A percentile compares a stretch with the other conserved stretches of the same genome.
Conservation (phyloP, 2,888 invertebrate genomes). For the Apamea anceps region DNA sequence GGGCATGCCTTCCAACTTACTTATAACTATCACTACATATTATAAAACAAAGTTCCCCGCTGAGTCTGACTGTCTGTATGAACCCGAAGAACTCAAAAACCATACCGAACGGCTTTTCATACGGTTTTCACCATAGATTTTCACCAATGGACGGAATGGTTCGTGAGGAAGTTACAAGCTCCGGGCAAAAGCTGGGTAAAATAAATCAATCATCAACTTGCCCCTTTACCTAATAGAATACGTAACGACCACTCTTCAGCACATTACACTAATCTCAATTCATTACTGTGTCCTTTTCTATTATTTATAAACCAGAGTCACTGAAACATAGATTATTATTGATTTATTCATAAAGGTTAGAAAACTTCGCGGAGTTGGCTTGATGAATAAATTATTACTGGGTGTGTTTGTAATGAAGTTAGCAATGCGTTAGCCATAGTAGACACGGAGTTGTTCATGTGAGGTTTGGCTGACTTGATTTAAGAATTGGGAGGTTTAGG, state of each 20-base stretch:
- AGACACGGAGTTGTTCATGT: slow-evolving; percentile 8
- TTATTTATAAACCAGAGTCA: slow-evolving; percentile 24
- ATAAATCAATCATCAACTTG: background rate
- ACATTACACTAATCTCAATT: slow-evolving; percentile 13
- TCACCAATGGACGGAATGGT: no score
- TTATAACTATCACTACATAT: background rate
- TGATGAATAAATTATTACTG: slow-evolving; percentile 51
- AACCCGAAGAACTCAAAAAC: no score
- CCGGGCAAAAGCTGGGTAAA: background rate
- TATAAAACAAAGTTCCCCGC: no score
- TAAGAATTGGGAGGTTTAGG: background rate
- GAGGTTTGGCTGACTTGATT: background rate
- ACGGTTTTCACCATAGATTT: no score
- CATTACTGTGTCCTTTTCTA: slow-evolving; percentile 5
- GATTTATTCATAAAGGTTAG: slow-evolving; percentile 58
- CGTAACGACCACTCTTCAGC: background rate
- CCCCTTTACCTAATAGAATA: background rate
- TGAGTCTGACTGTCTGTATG: no score
- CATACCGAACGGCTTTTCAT: no score
- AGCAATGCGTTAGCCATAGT: slow-evolving; percentile 8
- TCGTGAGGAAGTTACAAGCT: no score
- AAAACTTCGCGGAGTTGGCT: slow-evolving; percentile 46
- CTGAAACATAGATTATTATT: slow-evolving; percentile 39
- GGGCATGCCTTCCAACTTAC: background rate
- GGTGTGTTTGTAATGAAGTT: slow-evolving; percentile 24